Percentiles rank a stretch among this genome's conserved stretches.
Evolutionary conservation across 2,797 vertebrate species (phyloP).

Genomic region (Melanogrammus aeglefinus): DNA sequence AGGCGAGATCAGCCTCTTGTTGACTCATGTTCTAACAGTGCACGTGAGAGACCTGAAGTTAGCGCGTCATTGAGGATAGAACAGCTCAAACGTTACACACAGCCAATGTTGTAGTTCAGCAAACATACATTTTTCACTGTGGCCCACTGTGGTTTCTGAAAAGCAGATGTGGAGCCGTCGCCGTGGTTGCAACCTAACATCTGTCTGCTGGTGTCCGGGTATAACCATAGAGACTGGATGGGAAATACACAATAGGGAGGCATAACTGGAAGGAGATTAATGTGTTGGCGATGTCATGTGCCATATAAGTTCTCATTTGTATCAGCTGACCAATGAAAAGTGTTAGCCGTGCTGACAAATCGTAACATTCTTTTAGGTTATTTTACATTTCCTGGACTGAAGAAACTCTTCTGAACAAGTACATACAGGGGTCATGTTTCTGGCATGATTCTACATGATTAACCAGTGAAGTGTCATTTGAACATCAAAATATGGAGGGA

Average conservation of each 20-base stretch:
- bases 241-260: slow-evolving; percentile 20
- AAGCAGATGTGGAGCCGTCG: slow-evolving; percentile 50
- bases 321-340: neutral
- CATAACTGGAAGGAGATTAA: slow-evolving; percentile 2
- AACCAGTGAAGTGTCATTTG: slow-evolving; percentile 42
- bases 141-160: slow-evolving; percentile 27
- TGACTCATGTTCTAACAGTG: neutral
- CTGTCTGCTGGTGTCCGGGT: slow-evolving; percentile 29
- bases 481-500: slow-evolving; percentile 21
- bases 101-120: slow-evolving; percentile 46
- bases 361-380: neutral
- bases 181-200: slow-evolving; percentile 33
- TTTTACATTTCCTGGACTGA: neutral
- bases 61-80: slow-evolving; percentile 43
- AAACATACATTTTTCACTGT: slow-evolving; percentile 52
- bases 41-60: slow-evolving; percentile 39
- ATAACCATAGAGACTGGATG: slow-evolving; percentile 35
- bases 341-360: neutral
- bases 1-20: neutral
- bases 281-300: neutral
- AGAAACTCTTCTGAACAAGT: neutral
- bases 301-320: slow-evolving; percentile 6
- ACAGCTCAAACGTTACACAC: slow-evolving; percentile 40
- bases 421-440: slow-evolving; percentile 25
- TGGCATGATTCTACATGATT: slow-evolving; percentile 36